Conservation (phyloP, 2,113 vertebrate species). For the Scolopax mira region DNA sequence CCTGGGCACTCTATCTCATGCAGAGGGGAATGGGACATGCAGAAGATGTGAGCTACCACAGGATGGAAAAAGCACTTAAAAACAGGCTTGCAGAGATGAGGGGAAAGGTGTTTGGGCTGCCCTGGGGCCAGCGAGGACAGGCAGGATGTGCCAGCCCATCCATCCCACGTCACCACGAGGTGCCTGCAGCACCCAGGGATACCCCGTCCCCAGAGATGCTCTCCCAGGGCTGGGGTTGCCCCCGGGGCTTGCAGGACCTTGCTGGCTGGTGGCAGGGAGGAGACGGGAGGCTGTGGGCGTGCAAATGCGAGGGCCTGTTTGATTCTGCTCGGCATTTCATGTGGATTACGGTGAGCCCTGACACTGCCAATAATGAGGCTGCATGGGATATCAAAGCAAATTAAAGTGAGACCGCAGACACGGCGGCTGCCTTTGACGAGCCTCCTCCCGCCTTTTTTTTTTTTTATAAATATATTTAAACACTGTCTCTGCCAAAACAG, state of each 20-base stretch:
- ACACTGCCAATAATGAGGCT: background rate
- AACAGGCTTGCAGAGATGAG: background rate
- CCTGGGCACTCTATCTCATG: rapidly evolving
- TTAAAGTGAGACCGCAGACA: background rate
- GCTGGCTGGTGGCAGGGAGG: background rate
- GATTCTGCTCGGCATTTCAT: background rate
- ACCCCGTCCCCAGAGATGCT: background rate
- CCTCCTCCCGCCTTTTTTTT: background rate
- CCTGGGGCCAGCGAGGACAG: background rate
- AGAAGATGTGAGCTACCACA: background rate
- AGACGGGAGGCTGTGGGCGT: background rate
- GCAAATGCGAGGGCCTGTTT: background rate
- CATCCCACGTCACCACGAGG: rapidly evolving
- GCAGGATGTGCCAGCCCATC: background rate
- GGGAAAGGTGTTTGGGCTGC: background rate
- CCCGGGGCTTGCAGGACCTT: background rate
- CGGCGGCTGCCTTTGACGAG: slow-evolving; percentile 14
- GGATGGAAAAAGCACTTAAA: background rate
- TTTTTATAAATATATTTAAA: slow-evolving; percentile 28
- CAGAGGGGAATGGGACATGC: background rate
- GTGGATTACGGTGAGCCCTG: background rate
- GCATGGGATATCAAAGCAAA: slow-evolving; percentile 47
- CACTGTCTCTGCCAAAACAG: slow-evolving; percentile 34
- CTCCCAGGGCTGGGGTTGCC: background rate
- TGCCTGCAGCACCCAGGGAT: background rate